Percentiles rank a stretch among this genome's conserved stretches.
phyloP scores from a whole-genome alignment of 2,888 invertebrate species.

The Philaethria dido region DNA sequence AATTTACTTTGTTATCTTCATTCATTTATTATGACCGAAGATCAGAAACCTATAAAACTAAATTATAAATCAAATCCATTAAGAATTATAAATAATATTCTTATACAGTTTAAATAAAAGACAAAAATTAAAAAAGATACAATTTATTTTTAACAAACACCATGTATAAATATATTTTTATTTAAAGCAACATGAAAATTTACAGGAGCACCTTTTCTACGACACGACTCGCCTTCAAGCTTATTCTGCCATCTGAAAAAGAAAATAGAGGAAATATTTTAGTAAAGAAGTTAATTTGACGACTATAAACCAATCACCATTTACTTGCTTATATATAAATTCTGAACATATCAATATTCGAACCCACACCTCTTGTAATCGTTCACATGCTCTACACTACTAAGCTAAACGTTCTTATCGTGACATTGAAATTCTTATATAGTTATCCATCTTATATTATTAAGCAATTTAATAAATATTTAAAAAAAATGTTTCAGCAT shows the following conservation, averaged over 20 bases:
- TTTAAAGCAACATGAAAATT: constrained; percentile 31
- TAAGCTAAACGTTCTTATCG: not conserved
- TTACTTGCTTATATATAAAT: not conserved
- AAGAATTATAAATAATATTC: not conserved
- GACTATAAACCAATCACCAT: not conserved
- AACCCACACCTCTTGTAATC: not conserved
- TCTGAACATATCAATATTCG: not conserved
- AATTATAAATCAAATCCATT: too few relatives aligned
- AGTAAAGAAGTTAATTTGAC: not conserved
- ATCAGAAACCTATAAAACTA: too few relatives aligned
- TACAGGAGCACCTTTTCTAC: constrained; percentile 72
- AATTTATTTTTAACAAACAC: constrained; percentile 34
- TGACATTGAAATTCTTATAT: not conserved
- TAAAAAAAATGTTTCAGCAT: too few relatives aligned
- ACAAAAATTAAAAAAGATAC: constrained; percentile 11
- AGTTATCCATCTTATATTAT: too few relatives aligned
- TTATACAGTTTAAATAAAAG: constrained; percentile 10
- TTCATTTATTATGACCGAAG: too few relatives aligned
- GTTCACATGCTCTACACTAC: not conserved
- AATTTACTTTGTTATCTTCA: too few relatives aligned
- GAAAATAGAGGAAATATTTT: not conserved
- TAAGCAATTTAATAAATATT: too few relatives aligned
- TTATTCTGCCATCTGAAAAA: constrained; percentile 72
- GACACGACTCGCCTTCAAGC: constrained; percentile 75
- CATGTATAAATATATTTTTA: constrained; percentile 26